Base-by-base conservation (phyloP, 1,140 invertebrate species). In the Zophobas atratus region DNA sequence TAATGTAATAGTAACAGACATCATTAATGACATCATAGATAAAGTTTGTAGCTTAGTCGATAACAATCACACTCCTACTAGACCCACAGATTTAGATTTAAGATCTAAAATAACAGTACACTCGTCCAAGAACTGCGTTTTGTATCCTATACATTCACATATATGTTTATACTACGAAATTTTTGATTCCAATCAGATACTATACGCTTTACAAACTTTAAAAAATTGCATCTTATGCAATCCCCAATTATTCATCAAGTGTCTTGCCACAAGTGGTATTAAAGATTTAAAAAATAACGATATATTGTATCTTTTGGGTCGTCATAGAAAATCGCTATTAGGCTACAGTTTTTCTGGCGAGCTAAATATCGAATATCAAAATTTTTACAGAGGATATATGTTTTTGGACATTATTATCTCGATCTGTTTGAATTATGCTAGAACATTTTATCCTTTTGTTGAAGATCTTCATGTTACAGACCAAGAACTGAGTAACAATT, bases 111-210 rank as follows among this genome's bases (percentile, higher is more conserved):
- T 79, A 81, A 43, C 84, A 83, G 79, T 84, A 81, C 56, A 87
- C 83, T 74, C 84, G 75, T 76, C 87, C 81, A 81, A 86, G 75
- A 83, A 84, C 55, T 85, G 89, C 20, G 88, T 87, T 6, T 88
- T 95, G 2, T 94, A 95, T 84, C 92, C 93, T 34, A 91, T 96
- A 53, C 95, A 97, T 84, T 94, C 94, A 35, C 95, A 97, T 84
- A 90, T 97, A 84, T 88, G 96, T 32, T 88, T 97, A 0, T 97
- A 97, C 81, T 91, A 92, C 77, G 93, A 94, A 78, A 91, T 94
- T 20, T 96, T 95, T 81, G 96, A 97, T 85, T 93, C 92, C 0
- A 89, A 91, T 43, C 89, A 93, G 80, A 92, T 93, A 3, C 87
- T 96, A 0, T 96, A 97, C 84, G 93, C 94, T n/a, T 86, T 97